Evolutionary conservation across 1,140 invertebrate species (phyloP).

Genomic region (Pantala flavescens): DNA sequence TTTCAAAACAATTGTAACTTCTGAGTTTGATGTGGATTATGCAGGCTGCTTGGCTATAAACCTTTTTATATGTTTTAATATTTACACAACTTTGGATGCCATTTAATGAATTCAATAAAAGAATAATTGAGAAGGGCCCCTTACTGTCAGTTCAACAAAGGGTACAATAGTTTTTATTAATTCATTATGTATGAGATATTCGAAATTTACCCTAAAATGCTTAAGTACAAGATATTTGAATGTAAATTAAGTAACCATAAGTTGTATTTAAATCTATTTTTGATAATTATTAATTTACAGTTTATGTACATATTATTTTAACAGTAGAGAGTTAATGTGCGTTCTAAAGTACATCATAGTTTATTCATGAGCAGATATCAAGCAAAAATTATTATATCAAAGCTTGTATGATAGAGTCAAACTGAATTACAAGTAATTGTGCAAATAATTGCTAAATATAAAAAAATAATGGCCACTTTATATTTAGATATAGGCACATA

Average conservation of each 20-base stretch:
- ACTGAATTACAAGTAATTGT: too few relatives aligned
- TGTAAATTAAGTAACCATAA: neutral
- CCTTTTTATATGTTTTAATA: too few relatives aligned
- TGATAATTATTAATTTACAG: neutral
- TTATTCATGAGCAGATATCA: too few relatives aligned
- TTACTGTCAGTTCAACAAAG: too few relatives aligned
- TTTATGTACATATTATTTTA: conserved; percentile 2
- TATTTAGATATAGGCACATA: neutral
- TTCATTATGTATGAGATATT: neutral
- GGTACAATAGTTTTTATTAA: neutral
- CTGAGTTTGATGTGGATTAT: too few relatives aligned
- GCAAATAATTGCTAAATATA: neutral
- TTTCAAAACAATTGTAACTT: too few relatives aligned
- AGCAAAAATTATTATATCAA: too few relatives aligned
- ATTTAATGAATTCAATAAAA: too few relatives aligned
- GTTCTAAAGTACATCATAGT: neutral
- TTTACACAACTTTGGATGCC: too few relatives aligned
- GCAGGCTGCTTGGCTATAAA: too few relatives aligned
- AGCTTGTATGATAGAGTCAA: too few relatives aligned
- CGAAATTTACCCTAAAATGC: neutral
- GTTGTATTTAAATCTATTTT: neutral
- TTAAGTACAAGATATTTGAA: neutral
- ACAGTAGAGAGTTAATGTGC: neutral
- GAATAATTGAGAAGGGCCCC: too few relatives aligned
- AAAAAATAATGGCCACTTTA: neutral